Percentiles rank a stretch among this genome's conserved stretches.
Evolutionary conservation across 2,797 vertebrate species (phyloP).

Genomic region (Cyprinodon diabolis): DNA sequence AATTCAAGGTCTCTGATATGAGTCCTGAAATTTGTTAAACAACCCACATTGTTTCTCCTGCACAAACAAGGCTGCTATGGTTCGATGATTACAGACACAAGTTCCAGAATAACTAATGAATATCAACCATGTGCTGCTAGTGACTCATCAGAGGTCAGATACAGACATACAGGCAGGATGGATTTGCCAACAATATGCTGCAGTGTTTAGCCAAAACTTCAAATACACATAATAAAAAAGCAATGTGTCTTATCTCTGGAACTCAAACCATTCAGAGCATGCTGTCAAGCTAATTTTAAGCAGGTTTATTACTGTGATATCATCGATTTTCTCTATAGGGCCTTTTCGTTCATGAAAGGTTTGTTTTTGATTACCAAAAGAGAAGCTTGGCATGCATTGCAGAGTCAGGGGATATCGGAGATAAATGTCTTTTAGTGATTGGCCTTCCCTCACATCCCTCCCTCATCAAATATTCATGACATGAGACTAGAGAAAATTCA

Average conservation of each 20-base stretch:
- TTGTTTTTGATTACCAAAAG: conserved; percentile 62
- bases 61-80: conserved; percentile 52
- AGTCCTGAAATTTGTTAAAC: conserved; percentile 50
- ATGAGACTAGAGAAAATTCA: conserved; percentile 74
- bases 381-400: conserved; percentile 37
- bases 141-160: conserved; percentile 28
- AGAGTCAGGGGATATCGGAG: conserved; percentile 78
- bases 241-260: conserved; percentile 3
- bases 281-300: conserved; percentile 28
- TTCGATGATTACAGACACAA: conserved; percentile 49
- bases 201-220: background rate
- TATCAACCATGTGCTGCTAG: conserved; percentile 17
- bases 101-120: conserved; percentile 58
- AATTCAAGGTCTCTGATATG: conserved; percentile 52
- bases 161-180: conserved; percentile 12
- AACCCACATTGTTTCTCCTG: conserved; percentile 28
- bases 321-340: conserved; percentile 31
- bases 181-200: conserved; percentile 10
- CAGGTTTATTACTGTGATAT: conserved; percentile 32
- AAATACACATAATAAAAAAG: conserved; percentile 2
- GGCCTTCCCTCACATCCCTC: conserved; percentile 66
- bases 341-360: conserved; percentile 47
- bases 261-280: conserved; percentile 28
- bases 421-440: conserved; percentile 82
- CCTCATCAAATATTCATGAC: conserved; percentile 87